Evolutionary conservation across 2,888 invertebrate species (phyloP).

Genomic region (Diloba caeruleocephala): DNA sequence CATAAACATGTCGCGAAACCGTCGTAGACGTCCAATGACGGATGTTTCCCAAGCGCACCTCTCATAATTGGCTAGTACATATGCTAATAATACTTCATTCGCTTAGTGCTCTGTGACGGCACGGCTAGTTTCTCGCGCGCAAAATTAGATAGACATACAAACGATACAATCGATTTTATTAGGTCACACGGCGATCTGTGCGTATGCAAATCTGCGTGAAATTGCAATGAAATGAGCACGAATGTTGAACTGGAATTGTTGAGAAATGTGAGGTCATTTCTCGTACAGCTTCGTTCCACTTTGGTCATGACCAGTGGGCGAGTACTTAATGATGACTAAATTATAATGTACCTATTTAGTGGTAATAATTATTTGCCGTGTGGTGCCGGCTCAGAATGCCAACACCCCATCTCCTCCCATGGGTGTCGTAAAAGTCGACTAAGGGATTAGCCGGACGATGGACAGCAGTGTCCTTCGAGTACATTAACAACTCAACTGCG

Average conservation of each 20-base stretch:
- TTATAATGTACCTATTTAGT: no score
- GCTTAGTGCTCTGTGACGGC: slow-evolving; percentile 2
- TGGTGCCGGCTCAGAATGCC: no score
- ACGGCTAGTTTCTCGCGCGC: slow-evolving; percentile 62
- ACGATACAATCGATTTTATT: slow-evolving; percentile 70
- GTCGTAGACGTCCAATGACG: no score
- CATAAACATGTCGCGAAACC: no score
- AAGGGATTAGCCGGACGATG: no score
- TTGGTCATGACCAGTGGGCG: not conserved
- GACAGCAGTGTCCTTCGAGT: no score
- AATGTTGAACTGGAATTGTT: slow-evolving; percentile 27
- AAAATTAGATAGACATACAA: slow-evolving; percentile 72
- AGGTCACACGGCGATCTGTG: slow-evolving; percentile 53
- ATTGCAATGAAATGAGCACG: slow-evolving; percentile 62
- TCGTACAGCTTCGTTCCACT: slow-evolving; percentile 14
- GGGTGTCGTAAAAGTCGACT: no score
- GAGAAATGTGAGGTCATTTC: slow-evolving; percentile 32
- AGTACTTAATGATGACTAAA: not conserved
- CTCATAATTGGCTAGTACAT: no score
- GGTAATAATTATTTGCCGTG: no score
- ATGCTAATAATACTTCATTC: slow-evolving; percentile 9
- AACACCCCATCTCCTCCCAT: no score
- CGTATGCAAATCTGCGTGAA: slow-evolving; percentile 71
- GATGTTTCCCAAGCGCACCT: no score
- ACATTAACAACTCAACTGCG: no score